phyloP scores from a whole-genome alignment of 2,797 vertebrate species.

The Nannoperca obscura region DNA sequence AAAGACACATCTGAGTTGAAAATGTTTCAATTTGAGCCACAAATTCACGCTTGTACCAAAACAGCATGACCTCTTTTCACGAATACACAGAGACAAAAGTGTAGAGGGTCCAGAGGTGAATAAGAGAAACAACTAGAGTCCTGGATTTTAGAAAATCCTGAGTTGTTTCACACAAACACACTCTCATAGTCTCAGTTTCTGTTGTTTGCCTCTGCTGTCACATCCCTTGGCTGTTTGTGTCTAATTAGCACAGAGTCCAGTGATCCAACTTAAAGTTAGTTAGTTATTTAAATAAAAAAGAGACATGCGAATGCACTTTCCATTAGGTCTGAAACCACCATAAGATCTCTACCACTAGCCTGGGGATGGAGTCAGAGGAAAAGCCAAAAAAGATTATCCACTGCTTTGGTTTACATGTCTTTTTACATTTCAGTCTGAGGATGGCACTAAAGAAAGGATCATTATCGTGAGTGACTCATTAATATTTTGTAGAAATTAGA shows the following conservation, averaged over 20 bases:
- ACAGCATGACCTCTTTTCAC: conserved; percentile 6
- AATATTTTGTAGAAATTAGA: background rate
- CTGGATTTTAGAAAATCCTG: background rate
- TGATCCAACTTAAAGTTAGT: conserved; percentile 14
- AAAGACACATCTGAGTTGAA: background rate
- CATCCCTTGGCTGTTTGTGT: conserved; percentile 35
- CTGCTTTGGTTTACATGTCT: background rate
- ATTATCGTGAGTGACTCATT: conserved; percentile 14
- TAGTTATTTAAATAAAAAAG: conserved; percentile 17
- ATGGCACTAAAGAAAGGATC: conserved; percentile 19
- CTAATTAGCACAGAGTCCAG: conserved; percentile 45
- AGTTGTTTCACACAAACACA: conserved; percentile 12
- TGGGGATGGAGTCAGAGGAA: conserved; percentile 20
- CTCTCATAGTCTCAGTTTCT: background rate
- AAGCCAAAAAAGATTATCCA: conserved; percentile 4
- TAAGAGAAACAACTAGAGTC: conserved; percentile 4
- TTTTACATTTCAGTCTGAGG: conserved; percentile 14
- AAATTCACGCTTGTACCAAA: background rate
- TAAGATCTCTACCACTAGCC: background rate
- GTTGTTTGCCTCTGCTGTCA: conserved; percentile 17
- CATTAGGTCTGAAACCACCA: conserved; percentile 13
- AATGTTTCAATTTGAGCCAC: conserved; percentile 4
- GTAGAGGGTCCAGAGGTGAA: background rate
- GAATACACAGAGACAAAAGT: background rate
- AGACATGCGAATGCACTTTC: conserved; percentile 2